These are phyloP conservation scores for Dendrolimus kikuchii DNA, from an alignment of 1,140 invertebrate species.

Conservation along the genomic window DNA sequence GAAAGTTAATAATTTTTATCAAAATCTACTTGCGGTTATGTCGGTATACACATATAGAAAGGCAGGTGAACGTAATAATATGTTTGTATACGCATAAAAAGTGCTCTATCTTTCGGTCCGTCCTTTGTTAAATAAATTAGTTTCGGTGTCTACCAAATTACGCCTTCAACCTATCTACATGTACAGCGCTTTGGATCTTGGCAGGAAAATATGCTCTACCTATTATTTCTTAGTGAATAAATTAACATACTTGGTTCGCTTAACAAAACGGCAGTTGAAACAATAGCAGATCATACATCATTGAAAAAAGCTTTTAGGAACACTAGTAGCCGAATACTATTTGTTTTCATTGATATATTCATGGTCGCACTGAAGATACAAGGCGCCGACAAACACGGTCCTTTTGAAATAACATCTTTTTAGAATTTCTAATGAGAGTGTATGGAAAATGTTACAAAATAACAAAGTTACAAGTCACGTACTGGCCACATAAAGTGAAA, in stretches of 20 bases:
- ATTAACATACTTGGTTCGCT: conserved; percentile 55
- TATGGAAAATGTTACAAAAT: conserved; percentile 49
- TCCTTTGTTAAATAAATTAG: conserved; percentile 74
- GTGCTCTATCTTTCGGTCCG: conserved; percentile 58
- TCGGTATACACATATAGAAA: conserved; percentile 1
- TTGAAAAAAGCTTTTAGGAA: conserved; percentile 61
- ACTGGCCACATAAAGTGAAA: conserved; percentile 44
- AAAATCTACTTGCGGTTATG: conserved; percentile 1
- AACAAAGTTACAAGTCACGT: conserved; percentile 50
- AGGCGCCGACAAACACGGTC: conserved; percentile 54
- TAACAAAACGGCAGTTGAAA: conserved; percentile 60
- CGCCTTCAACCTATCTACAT: conserved; percentile 64
- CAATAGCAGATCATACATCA: conserved; percentile 55
- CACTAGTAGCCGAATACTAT: conserved; percentile 66
- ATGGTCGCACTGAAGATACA: conserved; percentile 56
- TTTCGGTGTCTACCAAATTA: conserved; percentile 75
- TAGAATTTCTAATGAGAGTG: conserved; percentile 63
- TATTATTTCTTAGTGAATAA: conserved; percentile 54
- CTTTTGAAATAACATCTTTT: conserved; percentile 53
- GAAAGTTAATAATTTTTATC: not conserved
- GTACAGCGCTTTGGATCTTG: conserved; percentile 51
- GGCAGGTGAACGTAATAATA: conserved; percentile 41
- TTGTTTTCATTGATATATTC: conserved; percentile 72
- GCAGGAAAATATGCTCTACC: conserved; percentile 64
- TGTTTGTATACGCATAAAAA: conserved; percentile 67